Evolutionary conservation across 2,113 vertebrate species (phyloP), one percentile per base, ranked within the genome.

Genomic region (Gadus chalcogrammus): DNA sequence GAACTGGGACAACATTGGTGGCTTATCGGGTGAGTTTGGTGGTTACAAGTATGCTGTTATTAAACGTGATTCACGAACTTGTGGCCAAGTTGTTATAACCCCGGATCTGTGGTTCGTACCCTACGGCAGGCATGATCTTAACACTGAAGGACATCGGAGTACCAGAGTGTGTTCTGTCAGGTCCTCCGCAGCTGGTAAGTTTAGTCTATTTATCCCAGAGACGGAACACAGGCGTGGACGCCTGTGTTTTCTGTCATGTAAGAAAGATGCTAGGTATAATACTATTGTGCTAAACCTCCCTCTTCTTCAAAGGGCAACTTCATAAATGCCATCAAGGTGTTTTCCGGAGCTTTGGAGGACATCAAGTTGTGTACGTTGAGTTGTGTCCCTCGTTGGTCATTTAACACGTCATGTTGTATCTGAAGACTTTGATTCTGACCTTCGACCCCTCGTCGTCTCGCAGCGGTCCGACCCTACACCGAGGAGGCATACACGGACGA

Each of bases 101-200:
- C n/a, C 56, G 3, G n/a, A n/a, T 35, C 0, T 52, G 15, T 63
- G 27, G 3, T 63, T 4, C 72, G 0, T 70, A 1, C 64, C 72
- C 0, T 70, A 1, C 64, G 48, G 22, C 76, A 98, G 96, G 97
- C 48, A 94, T 98, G 93, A 94, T 98, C 38, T 87, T 98, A 56
- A 98, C 96, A 0, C 67, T 98, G 67, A 96, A 93, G 85, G 95
- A 96, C 73, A 92, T 91, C 0, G 95, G 95, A 1, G 93, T 97
- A 7, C 94, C 93, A 0, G 92, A 94, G 35, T 97, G 95, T 67
- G 87, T 94, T 15, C 91, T 98, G 18, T 94, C 94, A 7, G 97
- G 97, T 82, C 97, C 97, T 0, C 95, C 95, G 2, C 94, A 97
- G 75, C 90, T 98, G 93, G 97, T 98, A 71, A 95, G 55, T 31